phyloP scores from a whole-genome alignment of 2,797 vertebrate genomes.

The Eleutherodactylus coqui region DNA sequence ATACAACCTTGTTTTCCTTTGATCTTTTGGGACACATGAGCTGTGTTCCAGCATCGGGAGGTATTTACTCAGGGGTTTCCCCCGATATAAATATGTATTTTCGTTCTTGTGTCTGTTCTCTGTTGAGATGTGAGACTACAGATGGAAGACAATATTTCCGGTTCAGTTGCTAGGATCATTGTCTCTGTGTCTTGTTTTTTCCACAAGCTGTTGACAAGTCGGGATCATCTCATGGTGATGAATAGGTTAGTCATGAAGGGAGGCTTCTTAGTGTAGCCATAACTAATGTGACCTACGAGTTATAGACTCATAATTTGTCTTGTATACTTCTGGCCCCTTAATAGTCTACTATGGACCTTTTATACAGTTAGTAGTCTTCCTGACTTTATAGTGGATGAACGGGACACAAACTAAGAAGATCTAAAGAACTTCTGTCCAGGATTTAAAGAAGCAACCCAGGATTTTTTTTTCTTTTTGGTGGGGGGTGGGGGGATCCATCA shows the following conservation, averaged over 20 bases:
- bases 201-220: constrained; percentile 10
- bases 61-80: neutral
- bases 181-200: constrained; percentile 35
- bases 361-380: no score
- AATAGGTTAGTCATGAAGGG: neutral
- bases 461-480: no score
- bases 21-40: neutral
- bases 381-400: neutral
- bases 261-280: neutral
- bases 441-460: no score
- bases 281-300: constrained; percentile 7
- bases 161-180: neutral
- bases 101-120: neutral
- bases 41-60: neutral
- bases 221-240: constrained; percentile 13
- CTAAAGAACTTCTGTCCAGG: neutral
- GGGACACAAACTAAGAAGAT: neutral
- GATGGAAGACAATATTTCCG: constrained; percentile 1
- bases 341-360: no score
- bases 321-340: no score
- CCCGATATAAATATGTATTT: constrained; percentile 37
- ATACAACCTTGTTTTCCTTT: neutral
- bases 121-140: neutral
- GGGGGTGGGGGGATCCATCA: no score
- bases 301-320: neutral